Base-by-base conservation (phyloP, 2,888 invertebrate species). In the Agrypnus murinus region DNA sequence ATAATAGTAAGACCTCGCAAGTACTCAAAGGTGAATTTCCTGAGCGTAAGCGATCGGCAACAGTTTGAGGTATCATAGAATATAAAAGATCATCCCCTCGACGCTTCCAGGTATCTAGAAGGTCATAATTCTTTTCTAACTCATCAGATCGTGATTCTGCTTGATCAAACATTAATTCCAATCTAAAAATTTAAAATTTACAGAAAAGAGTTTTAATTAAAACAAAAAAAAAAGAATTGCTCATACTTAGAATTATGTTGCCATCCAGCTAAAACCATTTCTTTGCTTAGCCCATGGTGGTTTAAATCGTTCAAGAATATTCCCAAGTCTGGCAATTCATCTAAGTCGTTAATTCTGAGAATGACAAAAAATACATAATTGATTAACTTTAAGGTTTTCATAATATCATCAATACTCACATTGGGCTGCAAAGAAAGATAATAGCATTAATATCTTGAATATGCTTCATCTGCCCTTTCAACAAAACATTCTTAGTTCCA, bases 21-120 rank as follows among this genome's bases (percentile, higher is more conserved):
- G 95, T 94, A 45, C 89, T 90, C 80, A 94, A 87, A 0, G 93
- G 90, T 78, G 93, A 91, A 68, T 91, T 90, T 0, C 95, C 95
- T 31, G 89, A 87, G 69, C 94, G 88, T 77, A 96, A 88, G 71
- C 93, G 89, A 79, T 94, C 93, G 0, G 95, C 96, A 17, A 96
- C 92, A 0, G 91, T 90, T 79, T 92, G 90, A 0, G 96, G 96
- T 80, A 96, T 95, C 96, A 96, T 96, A 0, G 96, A 95, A 81
- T 96, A 96, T 0, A 96, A 86, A 1, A 96, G 87, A 72, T 93
- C 93, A 81, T 96, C 95, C 0, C 95, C 93, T 77, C 92, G 90
- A 69, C 91, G 90, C 82, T 95, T 94, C 95, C 95, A 95, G 43
- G 92, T 91, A 81, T 96, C 95, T 3, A 93, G 86, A 40, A 95